Conservation (phyloP, 2,888 invertebrate species). For the Micoletzkya japonica region DNA sequence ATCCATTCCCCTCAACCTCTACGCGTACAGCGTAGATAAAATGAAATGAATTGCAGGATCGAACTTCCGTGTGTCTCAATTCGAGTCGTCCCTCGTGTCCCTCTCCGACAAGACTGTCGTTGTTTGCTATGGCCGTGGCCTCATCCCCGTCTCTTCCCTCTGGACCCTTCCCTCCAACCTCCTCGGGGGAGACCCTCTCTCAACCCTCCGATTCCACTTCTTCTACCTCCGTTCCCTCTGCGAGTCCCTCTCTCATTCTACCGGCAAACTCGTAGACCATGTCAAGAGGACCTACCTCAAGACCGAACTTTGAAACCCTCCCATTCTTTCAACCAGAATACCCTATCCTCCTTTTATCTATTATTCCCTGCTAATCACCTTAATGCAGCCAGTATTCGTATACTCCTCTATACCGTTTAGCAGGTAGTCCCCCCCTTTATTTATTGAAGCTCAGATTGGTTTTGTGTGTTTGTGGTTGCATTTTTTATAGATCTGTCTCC, state of each 20-base stretch:
- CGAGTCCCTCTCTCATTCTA: conserved; percentile 33
- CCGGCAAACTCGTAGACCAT: conserved; percentile 40
- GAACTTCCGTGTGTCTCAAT: conserved; percentile 61
- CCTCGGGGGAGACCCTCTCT: conserved; percentile 45
- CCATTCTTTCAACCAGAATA: too few species aligned
- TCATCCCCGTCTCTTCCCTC: conserved; percentile 32
- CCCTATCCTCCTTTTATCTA: conserved; percentile 2
- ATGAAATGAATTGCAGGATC: conserved; percentile 38
- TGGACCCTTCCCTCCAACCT: conserved; percentile 31
- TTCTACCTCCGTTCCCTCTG: conserved; percentile 36
- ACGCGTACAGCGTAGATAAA: background rate
- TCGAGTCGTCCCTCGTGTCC: conserved; percentile 56
- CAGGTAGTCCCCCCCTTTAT: too few species aligned
- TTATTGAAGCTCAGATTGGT: too few species aligned
- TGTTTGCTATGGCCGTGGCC: conserved; percentile 53
- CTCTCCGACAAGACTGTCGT: conserved; percentile 49
- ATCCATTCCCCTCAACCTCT: background rate
- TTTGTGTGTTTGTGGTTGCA: too few species aligned
- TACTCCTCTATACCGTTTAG: too few species aligned
- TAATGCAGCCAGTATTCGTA: too few species aligned
- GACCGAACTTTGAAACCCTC: conserved; percentile 42
- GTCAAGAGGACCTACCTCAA: conserved; percentile 48
- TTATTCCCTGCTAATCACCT: too few species aligned
- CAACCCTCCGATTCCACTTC: conserved; percentile 36
- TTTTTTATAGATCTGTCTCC: too few species aligned